Base-by-base conservation (phyloP, 2,797 vertebrate species). In the Ctenopoma kingsleyae region DNA sequence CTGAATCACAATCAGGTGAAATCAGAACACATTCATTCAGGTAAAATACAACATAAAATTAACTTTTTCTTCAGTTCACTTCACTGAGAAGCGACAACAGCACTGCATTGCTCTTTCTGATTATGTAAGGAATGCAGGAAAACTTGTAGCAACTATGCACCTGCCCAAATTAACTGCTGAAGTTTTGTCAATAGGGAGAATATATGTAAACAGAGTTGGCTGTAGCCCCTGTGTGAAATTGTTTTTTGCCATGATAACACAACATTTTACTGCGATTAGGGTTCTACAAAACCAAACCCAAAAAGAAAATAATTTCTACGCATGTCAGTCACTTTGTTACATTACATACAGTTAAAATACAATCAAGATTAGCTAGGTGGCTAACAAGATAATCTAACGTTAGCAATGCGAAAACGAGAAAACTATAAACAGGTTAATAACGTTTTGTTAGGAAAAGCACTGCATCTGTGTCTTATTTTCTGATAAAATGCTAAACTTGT, bases 61-160 rank as follows among this genome's bases (percentile, higher is more conserved):
- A 40, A 36, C 35, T 10, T 36, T 32, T 1, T 36, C 10, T 3
- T 17, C 1, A 11, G 23, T 44, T 52, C 15, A 6, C 15, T 67
- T 35, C 0, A n/a, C 13, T 23, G 19, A 55, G 1, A 55, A 27
- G 23, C 41, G 19, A 44, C 41, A 65, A 32, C 36, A 56, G 51
- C 1, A 1, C 8, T 40, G 27, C 17, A 3, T 44, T 4, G 6
- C 43, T 67, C 32, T 5, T 6, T 53, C 15, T 19, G 25, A 0
- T 40, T 67, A 44, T 69, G 70, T 32, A 35, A 64, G 76, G 83
- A 90, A 91, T 90, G 87, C 49, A 51, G 87, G 1, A 17, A 55
- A 75, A 80, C 85, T 55, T 54, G 76, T 55, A 52, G 27, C 48
- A 57, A n/a, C 52, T 25, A 25, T 43, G 40, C 64, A 80, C 61